Conservation (phyloP, 2,797 vertebrate genomes). For the Eulemur rubriventer region DNA sequence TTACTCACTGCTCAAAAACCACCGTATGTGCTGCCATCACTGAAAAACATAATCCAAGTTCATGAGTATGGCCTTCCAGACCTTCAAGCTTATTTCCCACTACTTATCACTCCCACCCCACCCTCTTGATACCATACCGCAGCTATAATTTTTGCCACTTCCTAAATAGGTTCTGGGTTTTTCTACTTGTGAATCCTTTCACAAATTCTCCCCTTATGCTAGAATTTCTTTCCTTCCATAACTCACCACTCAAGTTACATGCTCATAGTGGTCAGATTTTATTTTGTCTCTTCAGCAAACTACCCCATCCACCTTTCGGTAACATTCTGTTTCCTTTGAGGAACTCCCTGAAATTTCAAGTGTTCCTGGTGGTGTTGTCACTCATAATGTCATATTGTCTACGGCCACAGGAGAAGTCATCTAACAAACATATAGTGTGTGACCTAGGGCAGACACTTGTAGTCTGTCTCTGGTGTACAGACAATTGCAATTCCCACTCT, state of each 20-base stretch:
- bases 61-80: not conserved
- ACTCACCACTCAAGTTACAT: not conserved
- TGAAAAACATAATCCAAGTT: not conserved
- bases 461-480: not conserved
- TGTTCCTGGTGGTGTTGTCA: not conserved
- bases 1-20: not conserved
- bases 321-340: not conserved
- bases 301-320: not conserved
- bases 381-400: not conserved
- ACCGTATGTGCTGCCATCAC: rapidly evolving
- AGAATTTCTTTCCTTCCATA: not conserved
- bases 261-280: not conserved
- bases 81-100: not conserved
- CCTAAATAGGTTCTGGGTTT: not conserved
- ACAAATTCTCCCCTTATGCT: not conserved
- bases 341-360: not conserved
- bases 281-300: conserved; percentile 6
- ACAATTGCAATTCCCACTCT: not conserved
- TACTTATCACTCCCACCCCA: not conserved
- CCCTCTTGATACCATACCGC: not conserved
- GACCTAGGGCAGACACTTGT: not conserved
- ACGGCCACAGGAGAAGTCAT: not conserved
- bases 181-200: not conserved
- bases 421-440: not conserved
- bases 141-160: not conserved